These are phyloP conservation scores for Rhagoletis zephyria DNA, from an alignment of 1,140 invertebrate species.

Conservation along the genomic window DNA sequence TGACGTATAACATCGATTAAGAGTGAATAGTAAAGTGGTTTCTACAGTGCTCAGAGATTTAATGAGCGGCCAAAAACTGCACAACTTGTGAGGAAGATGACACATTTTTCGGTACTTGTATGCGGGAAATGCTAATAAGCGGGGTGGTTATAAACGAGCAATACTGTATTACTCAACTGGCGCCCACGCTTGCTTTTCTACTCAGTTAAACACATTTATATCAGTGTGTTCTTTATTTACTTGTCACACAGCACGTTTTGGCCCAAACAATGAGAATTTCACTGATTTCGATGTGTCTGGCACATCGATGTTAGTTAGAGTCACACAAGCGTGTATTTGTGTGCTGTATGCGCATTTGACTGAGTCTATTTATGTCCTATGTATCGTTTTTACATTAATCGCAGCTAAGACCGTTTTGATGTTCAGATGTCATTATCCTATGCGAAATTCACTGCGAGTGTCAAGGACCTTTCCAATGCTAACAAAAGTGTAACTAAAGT, in stretches of 20 bases:
- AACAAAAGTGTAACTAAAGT: background rate
- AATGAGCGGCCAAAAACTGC: too few species aligned
- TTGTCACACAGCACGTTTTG: slow-evolving; percentile 10
- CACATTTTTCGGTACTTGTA: too few species aligned
- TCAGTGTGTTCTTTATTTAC: slow-evolving; percentile 3
- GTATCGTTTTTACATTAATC: too few species aligned
- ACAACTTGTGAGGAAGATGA: too few species aligned
- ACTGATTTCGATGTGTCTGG: background rate
- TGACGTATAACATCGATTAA: too few species aligned
- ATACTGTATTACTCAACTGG: background rate
- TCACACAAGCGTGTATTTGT: background rate
- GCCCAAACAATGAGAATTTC: background rate
- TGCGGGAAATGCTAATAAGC: too few species aligned
- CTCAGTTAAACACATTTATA: slow-evolving; percentile 17
- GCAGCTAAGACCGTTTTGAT: background rate
- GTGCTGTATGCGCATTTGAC: background rate
- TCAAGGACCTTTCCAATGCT: background rate
- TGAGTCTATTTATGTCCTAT: background rate
- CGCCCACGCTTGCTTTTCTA: background rate
- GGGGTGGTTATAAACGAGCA: too few species aligned
- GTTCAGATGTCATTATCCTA: slow-evolving; percentile 3
- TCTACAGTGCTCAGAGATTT: too few species aligned
- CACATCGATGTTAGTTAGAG: too few species aligned
- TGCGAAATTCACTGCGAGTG: background rate
- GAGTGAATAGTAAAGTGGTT: too few species aligned